A percentile compares a stretch with the other conserved stretches of the same genome.
Conservation (phyloP, 2,113 vertebrate species). For the Nothoprocta pentlandii region DNA sequence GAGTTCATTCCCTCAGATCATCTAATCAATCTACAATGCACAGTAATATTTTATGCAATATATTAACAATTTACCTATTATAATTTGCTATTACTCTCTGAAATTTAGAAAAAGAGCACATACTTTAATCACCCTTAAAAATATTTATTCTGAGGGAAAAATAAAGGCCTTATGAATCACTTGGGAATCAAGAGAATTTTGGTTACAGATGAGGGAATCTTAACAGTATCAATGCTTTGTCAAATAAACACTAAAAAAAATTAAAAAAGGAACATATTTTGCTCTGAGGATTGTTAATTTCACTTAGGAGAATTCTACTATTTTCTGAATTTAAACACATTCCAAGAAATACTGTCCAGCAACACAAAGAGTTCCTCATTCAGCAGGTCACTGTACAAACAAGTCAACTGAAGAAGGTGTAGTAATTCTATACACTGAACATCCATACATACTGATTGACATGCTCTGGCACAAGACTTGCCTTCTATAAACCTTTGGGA, state of each 20-base stretch:
- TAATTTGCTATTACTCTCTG: neutral
- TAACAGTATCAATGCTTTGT: neutral
- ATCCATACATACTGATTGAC: neutral
- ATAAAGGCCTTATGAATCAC: neutral
- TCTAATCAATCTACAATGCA: neutral
- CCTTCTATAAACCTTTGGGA: neutral
- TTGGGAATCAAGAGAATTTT: neutral
- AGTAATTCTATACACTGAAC: neutral
- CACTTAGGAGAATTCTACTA: neutral
- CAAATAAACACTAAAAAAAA: neutral
- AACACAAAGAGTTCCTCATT: neutral
- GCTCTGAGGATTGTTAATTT: neutral
- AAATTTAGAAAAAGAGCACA: neutral
- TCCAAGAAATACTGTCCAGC: neutral
- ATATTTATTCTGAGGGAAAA: neutral
- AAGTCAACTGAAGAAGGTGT: neutral
- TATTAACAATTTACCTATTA: neutral
- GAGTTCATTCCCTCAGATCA: neutral
- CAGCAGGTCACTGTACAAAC: neutral
- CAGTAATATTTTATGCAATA: neutral
- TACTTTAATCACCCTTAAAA: neutral
- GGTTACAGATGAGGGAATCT: neutral
- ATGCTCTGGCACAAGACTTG: neutral
- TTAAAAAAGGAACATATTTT: neutral
- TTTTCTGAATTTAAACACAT: neutral